A percentile compares a stretch with the other conserved stretches of the same genome.
Evolutionary conservation across 2,113 vertebrate genomes (phyloP).

Genomic region (Apodemus speciosus): DNA sequence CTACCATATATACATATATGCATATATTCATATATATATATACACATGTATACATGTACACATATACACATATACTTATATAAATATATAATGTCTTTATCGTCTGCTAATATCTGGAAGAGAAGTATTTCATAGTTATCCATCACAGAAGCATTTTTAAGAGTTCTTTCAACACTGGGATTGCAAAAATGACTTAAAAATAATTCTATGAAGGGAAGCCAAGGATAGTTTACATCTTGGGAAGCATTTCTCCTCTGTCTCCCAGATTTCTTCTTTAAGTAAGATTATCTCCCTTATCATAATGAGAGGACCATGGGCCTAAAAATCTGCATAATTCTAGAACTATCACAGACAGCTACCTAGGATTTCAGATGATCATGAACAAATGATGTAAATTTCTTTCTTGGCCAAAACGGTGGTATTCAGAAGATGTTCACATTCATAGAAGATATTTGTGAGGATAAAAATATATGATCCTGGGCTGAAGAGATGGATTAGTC

Average conservation of each 20-base stretch:
- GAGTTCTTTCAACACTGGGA: background rate
- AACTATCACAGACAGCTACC: background rate
- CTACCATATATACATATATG: background rate
- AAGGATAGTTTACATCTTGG: background rate
- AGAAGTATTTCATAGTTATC: background rate
- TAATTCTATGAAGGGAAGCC: background rate
- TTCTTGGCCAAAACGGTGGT: background rate
- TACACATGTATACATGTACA: too few relatives aligned
- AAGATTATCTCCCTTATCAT: background rate
- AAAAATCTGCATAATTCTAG: background rate
- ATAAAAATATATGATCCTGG: background rate
- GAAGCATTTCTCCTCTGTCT: background rate
- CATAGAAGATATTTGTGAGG: background rate
- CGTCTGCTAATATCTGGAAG: background rate
- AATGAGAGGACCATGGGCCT: background rate
- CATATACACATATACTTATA: background rate
- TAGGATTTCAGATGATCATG: background rate
- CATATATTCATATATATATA: background rate
- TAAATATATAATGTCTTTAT: background rate
- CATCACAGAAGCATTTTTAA: background rate
- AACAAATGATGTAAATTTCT: background rate
- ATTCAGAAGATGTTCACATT: background rate
- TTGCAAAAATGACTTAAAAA: background rate
- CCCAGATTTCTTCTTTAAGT: background rate
- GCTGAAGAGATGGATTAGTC: background rate